Evolutionary conservation across 2,888 invertebrate species (phyloP).

Genomic region (Exocentrus adspersus): DNA sequence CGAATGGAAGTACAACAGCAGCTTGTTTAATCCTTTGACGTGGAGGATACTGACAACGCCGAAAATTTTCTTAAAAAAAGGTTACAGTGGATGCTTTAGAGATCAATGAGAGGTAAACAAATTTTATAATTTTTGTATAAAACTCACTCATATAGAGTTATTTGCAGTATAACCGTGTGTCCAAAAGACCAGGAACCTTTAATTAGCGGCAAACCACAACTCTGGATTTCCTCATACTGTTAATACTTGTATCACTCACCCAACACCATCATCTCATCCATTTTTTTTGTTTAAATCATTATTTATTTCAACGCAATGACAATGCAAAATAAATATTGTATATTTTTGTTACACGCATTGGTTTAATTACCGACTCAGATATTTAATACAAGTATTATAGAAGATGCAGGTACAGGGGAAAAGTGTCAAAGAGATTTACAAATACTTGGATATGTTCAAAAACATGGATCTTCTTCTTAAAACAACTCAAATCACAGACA

Average conservation of each 20-base stretch:
- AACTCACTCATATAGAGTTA: no score
- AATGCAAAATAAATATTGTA: conserved; percentile 37
- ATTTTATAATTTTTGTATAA: neutral
- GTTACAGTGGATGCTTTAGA: conserved; percentile 79
- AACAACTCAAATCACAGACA: conserved; percentile 34
- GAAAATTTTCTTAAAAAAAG: conserved; percentile 77
- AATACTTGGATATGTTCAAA: no score
- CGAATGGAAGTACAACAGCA: conserved; percentile 83
- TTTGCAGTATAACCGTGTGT: conserved; percentile 67
- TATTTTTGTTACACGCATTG: conserved; percentile 17
- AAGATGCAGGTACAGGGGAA: no score
- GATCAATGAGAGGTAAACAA: conserved; percentile 71
- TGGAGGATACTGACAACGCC: conserved; percentile 83
- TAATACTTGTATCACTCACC: conserved; percentile 26
- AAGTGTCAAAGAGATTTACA: no score
- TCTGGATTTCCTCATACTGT: conserved; percentile 62
- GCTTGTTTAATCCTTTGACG: conserved; percentile 82
- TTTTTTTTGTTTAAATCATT: conserved; percentile 19
- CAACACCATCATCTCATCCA: conserved; percentile 14
- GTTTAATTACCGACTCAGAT: no score
- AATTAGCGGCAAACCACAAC: conserved; percentile 71
- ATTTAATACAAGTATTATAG: no score
- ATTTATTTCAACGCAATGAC: conserved; percentile 33
- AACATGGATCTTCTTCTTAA: no score
- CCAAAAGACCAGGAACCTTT: conserved; percentile 73